Conservation (phyloP, 2,888 invertebrate species). For the Criorhina ranunculi region DNA sequence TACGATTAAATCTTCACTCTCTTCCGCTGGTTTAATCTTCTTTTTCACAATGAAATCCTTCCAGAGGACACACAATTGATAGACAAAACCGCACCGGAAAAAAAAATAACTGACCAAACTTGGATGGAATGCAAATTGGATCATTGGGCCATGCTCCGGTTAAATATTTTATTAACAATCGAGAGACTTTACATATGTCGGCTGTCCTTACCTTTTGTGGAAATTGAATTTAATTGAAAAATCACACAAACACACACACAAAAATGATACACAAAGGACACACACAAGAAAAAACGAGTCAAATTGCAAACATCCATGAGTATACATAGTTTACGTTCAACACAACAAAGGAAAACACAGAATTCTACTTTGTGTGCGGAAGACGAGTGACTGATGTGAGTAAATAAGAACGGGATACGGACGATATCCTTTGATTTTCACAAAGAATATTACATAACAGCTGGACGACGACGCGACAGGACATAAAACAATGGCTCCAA, state of each 20-base stretch:
- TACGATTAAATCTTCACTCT: constrained; percentile 3
- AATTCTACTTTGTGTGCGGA: constrained; percentile 46
- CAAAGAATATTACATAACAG: constrained; percentile 54
- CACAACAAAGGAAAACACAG: constrained; percentile 55
- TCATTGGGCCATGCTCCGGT: constrained; percentile 56
- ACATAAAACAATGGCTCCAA: constrained; percentile 40
- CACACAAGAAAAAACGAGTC: too few relatives aligned
- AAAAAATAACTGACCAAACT: constrained; percentile 47
- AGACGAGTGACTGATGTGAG: background rate
- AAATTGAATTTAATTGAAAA: constrained; percentile 70
- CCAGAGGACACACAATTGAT: background rate
- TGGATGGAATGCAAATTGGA: constrained; percentile 60
- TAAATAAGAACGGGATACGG: constrained; percentile 46
- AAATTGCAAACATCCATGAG: too few relatives aligned
- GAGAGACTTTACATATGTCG: constrained; percentile 51
- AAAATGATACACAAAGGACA: too few relatives aligned
- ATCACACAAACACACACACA: constrained; percentile 24
- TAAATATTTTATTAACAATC: constrained; percentile 69
- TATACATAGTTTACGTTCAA: too few relatives aligned
- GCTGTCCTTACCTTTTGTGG: constrained; percentile 47
- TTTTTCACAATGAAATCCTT: constrained; percentile 4
- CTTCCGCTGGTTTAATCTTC: constrained; percentile 9
- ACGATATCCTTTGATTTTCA: constrained; percentile 57
- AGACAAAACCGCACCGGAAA: background rate
- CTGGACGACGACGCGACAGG: constrained; percentile 39